These are phyloP conservation scores for Caenorhabditis briggsae DNA, from an alignment of 1,140 invertebrate species.

Conservation along the genomic window DNA sequence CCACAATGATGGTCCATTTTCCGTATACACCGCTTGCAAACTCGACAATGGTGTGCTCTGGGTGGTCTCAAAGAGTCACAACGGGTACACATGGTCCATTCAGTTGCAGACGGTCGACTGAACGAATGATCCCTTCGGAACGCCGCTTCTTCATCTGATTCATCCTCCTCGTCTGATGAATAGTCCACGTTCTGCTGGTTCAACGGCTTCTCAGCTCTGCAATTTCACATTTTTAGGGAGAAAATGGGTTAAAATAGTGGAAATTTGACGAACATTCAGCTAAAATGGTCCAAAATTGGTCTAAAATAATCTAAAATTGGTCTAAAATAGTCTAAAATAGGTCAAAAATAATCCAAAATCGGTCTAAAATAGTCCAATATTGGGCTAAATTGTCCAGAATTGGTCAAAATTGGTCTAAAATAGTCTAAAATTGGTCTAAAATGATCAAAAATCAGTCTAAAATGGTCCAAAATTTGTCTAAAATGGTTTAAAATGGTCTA, in stretches of 20 bases:
- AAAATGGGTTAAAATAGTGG: too few relatives aligned
- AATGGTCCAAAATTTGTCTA: neutral
- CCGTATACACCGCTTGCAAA: slow-evolving; percentile 88
- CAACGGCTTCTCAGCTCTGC: slow-evolving; percentile 15
- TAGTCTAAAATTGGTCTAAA: neutral
- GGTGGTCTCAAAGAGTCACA: slow-evolving; percentile 89
- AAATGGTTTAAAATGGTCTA: neutral
- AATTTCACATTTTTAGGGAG: too few relatives aligned
- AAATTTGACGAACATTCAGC: neutral
- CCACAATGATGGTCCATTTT: slow-evolving; percentile 91
- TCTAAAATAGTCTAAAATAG: too few relatives aligned
- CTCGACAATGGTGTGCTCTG: slow-evolving; percentile 89
- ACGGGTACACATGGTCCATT: slow-evolving; percentile 88
- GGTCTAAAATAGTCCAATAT: too few relatives aligned
- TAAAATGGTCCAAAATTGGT: neutral
- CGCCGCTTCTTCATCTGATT: slow-evolving; percentile 57
- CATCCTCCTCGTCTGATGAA: slow-evolving; percentile 63
- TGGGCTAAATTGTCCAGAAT: too few relatives aligned
- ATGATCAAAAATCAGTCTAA: neutral
- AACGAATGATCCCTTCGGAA: neutral
- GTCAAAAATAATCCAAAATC: too few relatives aligned
- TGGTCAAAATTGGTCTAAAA: too few relatives aligned
- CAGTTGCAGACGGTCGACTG: slow-evolving; percentile 79
- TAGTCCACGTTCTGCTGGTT: neutral
- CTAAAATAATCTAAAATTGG: too few relatives aligned